phyloP scores from a whole-genome alignment of 1,140 invertebrate genomes.

The Lepidostoma basale region DNA sequence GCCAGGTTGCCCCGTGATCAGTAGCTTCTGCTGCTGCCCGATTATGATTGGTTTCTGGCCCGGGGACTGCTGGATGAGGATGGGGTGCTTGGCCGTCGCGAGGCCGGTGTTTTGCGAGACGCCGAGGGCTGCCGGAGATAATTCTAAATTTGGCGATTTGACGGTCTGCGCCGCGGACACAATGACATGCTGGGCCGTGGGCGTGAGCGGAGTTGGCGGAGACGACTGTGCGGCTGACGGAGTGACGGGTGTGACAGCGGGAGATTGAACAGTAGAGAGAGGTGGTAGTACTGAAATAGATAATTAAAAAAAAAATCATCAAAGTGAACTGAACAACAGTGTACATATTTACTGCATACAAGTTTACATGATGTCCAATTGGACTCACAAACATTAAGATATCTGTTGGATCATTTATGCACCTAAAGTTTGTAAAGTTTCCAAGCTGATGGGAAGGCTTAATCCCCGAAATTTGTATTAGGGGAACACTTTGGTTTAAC shows the following conservation, averaged over 20 bases:
- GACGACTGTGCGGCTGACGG: slow-evolving; percentile 48
- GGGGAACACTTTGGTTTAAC: no score
- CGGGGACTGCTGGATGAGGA: slow-evolving; percentile 48
- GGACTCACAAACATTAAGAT: no score
- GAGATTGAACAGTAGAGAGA: not conserved
- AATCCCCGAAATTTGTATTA: no score
- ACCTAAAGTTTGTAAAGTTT: no score
- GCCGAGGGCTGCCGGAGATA: not conserved
- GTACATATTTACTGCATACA: not conserved
- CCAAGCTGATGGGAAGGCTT: no score
- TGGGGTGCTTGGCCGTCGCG: slow-evolving; percentile 31
- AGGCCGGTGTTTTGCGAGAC: not conserved
- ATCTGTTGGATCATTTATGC: no score
- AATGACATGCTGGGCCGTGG: slow-evolving; percentile 2
- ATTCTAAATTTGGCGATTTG: slow-evolving; percentile 14
- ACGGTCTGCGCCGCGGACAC: slow-evolving; percentile 11
- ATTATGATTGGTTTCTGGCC: slow-evolving; percentile 54
- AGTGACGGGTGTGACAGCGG: slow-evolving; percentile 51
- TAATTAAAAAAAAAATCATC: not conserved
- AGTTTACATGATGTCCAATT: no score
- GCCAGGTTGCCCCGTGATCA: slow-evolving; percentile 51
- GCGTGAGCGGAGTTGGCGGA: not conserved
- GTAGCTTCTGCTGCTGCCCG: slow-evolving; percentile 52
- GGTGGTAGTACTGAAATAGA: slow-evolving; percentile 19
- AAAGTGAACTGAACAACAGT: not conserved